Percentiles rank a stretch among this genome's conserved stretches.
phyloP scores from a whole-genome alignment of 2,888 invertebrate genomes.

The Plusia festucae region DNA sequence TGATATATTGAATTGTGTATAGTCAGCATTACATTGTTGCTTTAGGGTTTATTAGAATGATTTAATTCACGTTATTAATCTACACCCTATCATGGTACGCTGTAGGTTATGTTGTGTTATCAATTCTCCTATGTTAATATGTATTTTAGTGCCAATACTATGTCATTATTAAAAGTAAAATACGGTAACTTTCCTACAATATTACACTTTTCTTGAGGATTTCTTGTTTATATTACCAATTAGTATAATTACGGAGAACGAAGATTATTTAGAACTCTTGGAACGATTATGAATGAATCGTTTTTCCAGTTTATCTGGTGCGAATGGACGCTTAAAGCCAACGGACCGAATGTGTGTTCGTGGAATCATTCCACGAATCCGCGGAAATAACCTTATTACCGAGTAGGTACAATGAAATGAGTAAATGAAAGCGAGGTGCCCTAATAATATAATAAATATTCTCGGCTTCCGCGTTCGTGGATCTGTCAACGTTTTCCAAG shows the following conservation, averaged over 20 bases:
- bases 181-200: too few relatives aligned
- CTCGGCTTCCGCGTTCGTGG: constrained; percentile 59
- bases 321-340: constrained; percentile 25
- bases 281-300: constrained; percentile 24
- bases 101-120: not conserved
- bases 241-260: not conserved
- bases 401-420: constrained; percentile 20
- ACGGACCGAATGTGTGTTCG: constrained; percentile 64
- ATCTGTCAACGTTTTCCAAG: constrained; percentile 45
- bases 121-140: not conserved
- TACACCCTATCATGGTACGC: not conserved
- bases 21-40: too few relatives aligned
- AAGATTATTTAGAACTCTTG: constrained; percentile 7
- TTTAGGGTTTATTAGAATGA: too few relatives aligned
- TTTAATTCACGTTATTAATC: too few relatives aligned
- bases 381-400: constrained; percentile 71
- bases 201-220: not conserved
- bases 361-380: constrained; percentile 65
- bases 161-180: too few relatives aligned
- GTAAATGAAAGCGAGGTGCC: constrained; percentile 23
- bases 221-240: not conserved
- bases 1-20: too few relatives aligned
- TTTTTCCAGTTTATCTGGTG: constrained; percentile 24
- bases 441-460: constrained; percentile 47
- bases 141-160: not conserved